Percentiles rank a stretch among this genome's conserved stretches.
phyloP scores from a whole-genome alignment of 2,888 invertebrate species.

The Adela reaumurella region DNA sequence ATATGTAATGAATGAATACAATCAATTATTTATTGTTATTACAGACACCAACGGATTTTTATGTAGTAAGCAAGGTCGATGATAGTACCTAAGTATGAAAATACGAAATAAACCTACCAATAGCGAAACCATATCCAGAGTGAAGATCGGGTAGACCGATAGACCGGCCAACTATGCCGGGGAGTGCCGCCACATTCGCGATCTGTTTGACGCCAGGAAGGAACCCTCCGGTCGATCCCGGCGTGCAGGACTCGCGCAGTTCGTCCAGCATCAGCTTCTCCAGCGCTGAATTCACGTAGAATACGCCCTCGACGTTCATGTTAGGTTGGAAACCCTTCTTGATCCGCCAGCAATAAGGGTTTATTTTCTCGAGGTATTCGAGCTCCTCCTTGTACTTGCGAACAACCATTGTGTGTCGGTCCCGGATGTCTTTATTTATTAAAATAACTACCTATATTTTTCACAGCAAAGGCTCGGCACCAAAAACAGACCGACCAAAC shows the following conservation, averaged over 20 bases:
- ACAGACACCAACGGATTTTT: no score
- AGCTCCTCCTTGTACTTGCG: constrained; percentile 90
- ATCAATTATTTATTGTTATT: no score
- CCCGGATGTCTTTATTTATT: no score
- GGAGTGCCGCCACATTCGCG: constrained; percentile 96
- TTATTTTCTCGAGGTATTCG: constrained; percentile 86
- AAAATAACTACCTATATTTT: no score
- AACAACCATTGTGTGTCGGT: constrained; percentile 83
- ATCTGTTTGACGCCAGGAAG: constrained; percentile 98
- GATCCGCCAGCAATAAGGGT: constrained; percentile 83
- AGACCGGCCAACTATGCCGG: constrained; percentile 92
- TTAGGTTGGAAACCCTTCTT: constrained; percentile 99
- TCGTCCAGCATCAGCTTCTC: constrained; percentile 98
- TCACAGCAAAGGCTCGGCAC: no score
- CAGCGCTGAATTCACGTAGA: constrained; percentile 89
- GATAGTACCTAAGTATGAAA: no score
- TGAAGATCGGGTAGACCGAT: constrained; percentile 96
- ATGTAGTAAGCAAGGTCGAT: no score
- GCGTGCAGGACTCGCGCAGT: constrained; percentile 82
- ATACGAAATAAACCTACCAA: constrained; percentile 65
- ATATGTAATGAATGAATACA: no score
- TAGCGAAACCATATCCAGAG: constrained; percentile 99
- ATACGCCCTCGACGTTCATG: constrained; percentile 98
- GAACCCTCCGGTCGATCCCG: constrained; percentile 91
- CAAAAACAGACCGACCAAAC: no score